Evolutionary conservation across 2,888 invertebrate species (phyloP), one percentile per base, ranked within the genome.

Genomic region (Cantharis lateralis): DNA sequence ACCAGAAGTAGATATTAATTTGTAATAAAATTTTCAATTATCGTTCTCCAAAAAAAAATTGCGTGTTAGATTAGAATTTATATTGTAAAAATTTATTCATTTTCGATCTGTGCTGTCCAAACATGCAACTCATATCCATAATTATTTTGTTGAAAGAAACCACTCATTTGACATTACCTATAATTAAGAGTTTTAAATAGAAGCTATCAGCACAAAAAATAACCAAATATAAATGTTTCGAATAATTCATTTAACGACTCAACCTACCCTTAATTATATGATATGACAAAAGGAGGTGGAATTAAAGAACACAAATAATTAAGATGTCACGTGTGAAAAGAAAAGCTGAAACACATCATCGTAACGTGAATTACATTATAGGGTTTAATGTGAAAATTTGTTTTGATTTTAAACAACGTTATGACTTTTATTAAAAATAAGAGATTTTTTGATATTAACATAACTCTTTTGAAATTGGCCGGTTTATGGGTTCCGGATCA

Each of bases 401-500:
- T 16, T 68, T 16, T 24, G 68, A 16, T 68, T 26, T 10, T 20
- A 15, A 16, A 18, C 10, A 1, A 11, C 70, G 26, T 26, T 9
- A 74, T 74, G 71, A 28, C 48, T 3, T 15, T 66, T 26, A 11
- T 24, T 15, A 77, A 69, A 10, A 61, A 71, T 20, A 24, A 71
- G 10, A 16, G 61, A 15, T 82, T 81, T 75, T 83, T 83, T 75
- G 78, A 76, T 24, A 62, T 80, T n/a, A 83, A 83, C 32, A 70
- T 82, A 4, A 68, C 71, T 10, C 74, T 83, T 28, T 68, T 83
- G 69, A 83, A 81, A 77, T 75, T 76, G 66, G 80, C 82, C 11
- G 82, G 82, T 10, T 18, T 83, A 16, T 83, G 83, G 83, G 71
- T 82, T 11, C 81, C 81, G 1, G 73, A 78, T 68, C 62, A 63